A percentile compares a stretch with the other conserved stretches of the same genome.
Evolutionary conservation across 2,797 vertebrate genomes (phyloP).

Genomic region (Esox lucius): DNA sequence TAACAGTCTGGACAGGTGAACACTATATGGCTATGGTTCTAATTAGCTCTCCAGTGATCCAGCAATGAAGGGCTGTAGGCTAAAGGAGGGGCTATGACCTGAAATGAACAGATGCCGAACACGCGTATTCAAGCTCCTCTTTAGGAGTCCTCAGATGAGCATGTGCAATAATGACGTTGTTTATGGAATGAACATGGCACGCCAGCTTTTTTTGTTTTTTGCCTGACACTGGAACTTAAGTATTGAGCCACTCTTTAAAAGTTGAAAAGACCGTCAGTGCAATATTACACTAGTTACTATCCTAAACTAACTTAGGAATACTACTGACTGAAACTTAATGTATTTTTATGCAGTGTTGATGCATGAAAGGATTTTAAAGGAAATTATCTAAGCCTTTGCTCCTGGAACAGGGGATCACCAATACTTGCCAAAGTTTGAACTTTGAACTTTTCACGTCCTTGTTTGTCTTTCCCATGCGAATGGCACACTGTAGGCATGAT

Average conservation of each 20-base stretch:
- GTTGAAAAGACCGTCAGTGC: conserved; percentile 57
- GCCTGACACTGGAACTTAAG: conserved; percentile 62
- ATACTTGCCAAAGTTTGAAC: conserved; percentile 79
- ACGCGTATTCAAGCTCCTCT: conserved; percentile 61
- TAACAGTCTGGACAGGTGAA: conserved; percentile 8
- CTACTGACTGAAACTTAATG: conserved; percentile 38
- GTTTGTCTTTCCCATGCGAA: conserved; percentile 66
- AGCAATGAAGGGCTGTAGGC: neutral
- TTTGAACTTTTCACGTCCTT: conserved; percentile 60
- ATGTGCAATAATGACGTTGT: conserved; percentile 76
- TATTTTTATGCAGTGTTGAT: conserved; percentile 55
- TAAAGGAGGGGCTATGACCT: conserved; percentile 24
- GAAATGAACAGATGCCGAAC: conserved; percentile 59
- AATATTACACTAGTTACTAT: conserved; percentile 50
- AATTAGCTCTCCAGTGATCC: neutral
- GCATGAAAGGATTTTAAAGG: conserved; percentile 62
- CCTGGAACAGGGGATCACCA: conserved; percentile 53
- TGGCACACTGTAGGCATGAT: conserved; percentile 28
- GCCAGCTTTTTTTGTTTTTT: conserved; percentile 44
- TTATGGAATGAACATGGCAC: conserved; percentile 62
- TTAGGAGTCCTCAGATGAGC: conserved; percentile 64
- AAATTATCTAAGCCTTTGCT: conserved; percentile 30
- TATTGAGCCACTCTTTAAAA: conserved; percentile 48
- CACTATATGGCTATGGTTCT: neutral
- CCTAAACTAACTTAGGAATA: conserved; percentile 17